These are phyloP conservation scores for Brachystomella parvula DNA, from an alignment of 1,140 invertebrate genomes.

Conservation along the genomic window DNA sequence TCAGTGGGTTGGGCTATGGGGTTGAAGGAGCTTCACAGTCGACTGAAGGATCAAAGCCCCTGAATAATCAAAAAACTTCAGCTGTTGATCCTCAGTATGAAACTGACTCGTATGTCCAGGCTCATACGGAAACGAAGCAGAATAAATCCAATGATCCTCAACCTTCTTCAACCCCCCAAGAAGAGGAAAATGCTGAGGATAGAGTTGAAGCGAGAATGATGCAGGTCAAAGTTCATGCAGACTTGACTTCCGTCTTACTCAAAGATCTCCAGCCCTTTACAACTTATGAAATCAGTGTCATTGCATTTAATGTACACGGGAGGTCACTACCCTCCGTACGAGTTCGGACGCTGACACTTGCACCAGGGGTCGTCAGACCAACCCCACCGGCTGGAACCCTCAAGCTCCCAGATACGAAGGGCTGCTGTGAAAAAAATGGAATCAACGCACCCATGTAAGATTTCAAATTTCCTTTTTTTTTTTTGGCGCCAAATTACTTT, in stretches of 20 bases:
- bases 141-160: not conserved
- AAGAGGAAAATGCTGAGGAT: conserved; percentile 20
- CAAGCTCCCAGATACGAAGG: conserved; percentile 59
- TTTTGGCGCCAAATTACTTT: too few relatives aligned
- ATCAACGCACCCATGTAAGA: conserved; percentile 56
- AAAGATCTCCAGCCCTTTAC: conserved; percentile 59
- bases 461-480: not conserved
- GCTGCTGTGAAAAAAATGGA: conserved; percentile 61
- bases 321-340: conserved; percentile 62
- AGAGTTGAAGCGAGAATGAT: conserved; percentile 32
- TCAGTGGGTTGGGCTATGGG: conserved; percentile 30
- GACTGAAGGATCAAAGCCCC: not conserved
- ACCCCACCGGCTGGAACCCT: conserved; percentile 48
- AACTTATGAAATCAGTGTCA: conserved; percentile 70
- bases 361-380: conserved; percentile 51
- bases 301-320: conserved; percentile 62
- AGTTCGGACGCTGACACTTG: conserved; percentile 58
- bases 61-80: not conserved
- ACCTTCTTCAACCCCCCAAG: not conserved
- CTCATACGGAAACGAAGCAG: not conserved
- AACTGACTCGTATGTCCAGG: conserved; percentile 15
- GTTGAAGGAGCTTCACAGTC: not conserved
- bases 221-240: conserved; percentile 43
- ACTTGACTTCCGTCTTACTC: conserved; percentile 52
- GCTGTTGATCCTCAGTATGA: not conserved